A percentile compares a stretch with the other conserved stretches of the same genome.
phyloP scores from a whole-genome alignment of 2,888 invertebrate genomes.

The Nomada goodeniana region DNA sequence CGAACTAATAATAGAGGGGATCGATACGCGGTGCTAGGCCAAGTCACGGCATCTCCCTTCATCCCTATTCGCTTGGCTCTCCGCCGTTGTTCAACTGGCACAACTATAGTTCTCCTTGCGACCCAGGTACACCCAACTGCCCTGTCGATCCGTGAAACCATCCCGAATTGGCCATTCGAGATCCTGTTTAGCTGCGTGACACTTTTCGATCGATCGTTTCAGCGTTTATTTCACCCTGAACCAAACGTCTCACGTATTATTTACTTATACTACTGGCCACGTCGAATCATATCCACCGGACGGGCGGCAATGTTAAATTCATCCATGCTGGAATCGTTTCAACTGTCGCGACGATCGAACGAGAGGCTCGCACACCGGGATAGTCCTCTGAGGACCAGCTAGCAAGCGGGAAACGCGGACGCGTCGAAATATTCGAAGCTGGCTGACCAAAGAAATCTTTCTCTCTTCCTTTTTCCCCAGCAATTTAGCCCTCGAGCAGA shows the following conservation, averaged over 20 bases:
- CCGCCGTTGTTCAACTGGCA: conserved; percentile 34
- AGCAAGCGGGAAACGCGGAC: conserved; percentile 59
- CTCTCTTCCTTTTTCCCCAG: background rate
- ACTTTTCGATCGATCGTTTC: background rate
- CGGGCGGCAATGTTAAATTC: background rate
- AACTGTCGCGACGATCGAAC: no score
- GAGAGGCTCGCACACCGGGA: conserved; percentile 13
- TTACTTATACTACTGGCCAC: background rate
- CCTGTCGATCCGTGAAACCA: background rate
- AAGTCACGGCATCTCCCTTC: conserved; percentile 45
- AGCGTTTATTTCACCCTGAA: no score
- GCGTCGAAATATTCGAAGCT: conserved; percentile 62
- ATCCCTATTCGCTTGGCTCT: background rate
- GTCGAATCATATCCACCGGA: no score
- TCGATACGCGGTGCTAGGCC: conserved; percentile 70
- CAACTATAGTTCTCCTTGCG: conserved; percentile 8
- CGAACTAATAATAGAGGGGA: conserved; percentile 80
- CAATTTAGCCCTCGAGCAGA: background rate
- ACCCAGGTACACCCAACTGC: conserved; percentile 36
- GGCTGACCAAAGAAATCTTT: conserved; percentile 7
- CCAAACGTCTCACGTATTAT: background rate
- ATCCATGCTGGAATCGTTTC: background rate
- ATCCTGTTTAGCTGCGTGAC: background rate
- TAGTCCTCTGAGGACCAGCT: conserved; percentile 55
- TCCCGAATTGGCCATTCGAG: background rate